These are phyloP conservation scores for Hydrochoerus hydrochaeris DNA, from an alignment of 2,113 vertebrate genomes.

Conservation along the genomic window DNA sequence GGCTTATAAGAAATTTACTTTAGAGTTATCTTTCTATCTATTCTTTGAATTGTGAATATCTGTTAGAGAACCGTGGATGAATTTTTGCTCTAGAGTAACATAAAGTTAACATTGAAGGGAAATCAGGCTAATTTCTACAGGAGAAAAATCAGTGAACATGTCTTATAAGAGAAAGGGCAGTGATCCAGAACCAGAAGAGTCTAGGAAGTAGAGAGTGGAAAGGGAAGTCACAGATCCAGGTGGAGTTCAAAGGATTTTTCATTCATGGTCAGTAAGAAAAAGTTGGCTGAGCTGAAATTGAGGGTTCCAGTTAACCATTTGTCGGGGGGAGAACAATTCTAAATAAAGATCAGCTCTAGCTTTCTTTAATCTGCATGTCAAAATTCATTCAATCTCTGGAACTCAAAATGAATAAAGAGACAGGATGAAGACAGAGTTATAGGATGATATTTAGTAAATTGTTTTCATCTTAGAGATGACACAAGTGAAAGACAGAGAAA, in stretches of 20 bases:
- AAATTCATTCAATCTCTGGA: background rate
- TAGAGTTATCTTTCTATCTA: conserved; percentile 35
- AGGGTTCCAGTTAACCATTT: conserved; percentile 17
- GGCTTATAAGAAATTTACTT: conserved; percentile 25
- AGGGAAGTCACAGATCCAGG: conserved; percentile 44
- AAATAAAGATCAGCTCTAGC: background rate
- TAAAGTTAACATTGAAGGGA: conserved; percentile 18
- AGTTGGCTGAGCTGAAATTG: background rate
- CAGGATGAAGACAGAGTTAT: background rate
- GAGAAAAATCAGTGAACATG: background rate
- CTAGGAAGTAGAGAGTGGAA: background rate
- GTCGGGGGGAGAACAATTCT: background rate
- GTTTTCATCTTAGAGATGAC: background rate
- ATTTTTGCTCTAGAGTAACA: background rate
- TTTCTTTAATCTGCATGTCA: conserved; percentile 5
- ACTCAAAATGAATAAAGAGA: background rate
- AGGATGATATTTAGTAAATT: background rate
- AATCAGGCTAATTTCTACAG: background rate
- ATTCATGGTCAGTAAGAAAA: background rate
- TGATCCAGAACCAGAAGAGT: background rate
- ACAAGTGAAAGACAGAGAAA: background rate
- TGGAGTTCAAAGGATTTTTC: conserved; percentile 44
- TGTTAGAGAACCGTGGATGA: conserved; percentile 23
- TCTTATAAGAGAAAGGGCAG: background rate
- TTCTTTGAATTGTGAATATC: conserved; percentile 39